Evolutionary conservation across 2,888 invertebrate genomes (phyloP), one percentile per base, ranked within the genome.

Genomic region (Therioaphis trifolii): DNA sequence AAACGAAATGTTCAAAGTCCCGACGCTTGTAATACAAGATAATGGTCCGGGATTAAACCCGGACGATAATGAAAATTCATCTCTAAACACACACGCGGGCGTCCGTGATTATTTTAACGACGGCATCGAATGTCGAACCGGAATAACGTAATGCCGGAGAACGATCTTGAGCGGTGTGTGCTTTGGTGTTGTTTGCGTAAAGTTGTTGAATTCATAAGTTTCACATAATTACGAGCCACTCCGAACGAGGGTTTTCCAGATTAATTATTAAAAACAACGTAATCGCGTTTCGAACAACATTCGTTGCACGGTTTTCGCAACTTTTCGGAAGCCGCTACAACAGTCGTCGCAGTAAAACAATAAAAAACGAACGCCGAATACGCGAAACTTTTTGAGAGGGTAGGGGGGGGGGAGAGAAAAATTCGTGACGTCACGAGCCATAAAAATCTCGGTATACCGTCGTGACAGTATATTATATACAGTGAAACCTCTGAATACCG

Each of bases 131-230:
- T 27, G 15, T 61, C 15, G 61, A 27, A 21, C 40, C 12, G 11
- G 40, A 66, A 66, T n/a, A 40, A 66, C 9, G 40, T 40, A 40
- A 21, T 27, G 15, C 66, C 40, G 4, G 12, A 12, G 14, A 15
- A 21, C 12, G 14, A 14, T 61, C 29, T 27, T n/a, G n/a, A 55
- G 21, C 21, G n/a, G 27, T 27, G 24, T 61, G 11, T 35, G 40
- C n/a, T 66, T 40, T 40, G 40, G 40, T 21, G 3, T 40, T 40
- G 21, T 40, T n/a, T 66, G n/a, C 2, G 11, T 3, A 27, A 66
- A 75, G 58, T 75, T 43, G 21, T 55, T 55, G 35, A 55, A 15
- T 58, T 40, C 24, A 14, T 43, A 58, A 58, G 43, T 58, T 75
- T 58, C 12, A 27, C 40, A 75, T 75, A 40, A 43, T 75, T 75